These are phyloP conservation scores for Tympanuchus pallidicinctus DNA, from an alignment of 2,113 vertebrate species.

Conservation along the genomic window DNA sequence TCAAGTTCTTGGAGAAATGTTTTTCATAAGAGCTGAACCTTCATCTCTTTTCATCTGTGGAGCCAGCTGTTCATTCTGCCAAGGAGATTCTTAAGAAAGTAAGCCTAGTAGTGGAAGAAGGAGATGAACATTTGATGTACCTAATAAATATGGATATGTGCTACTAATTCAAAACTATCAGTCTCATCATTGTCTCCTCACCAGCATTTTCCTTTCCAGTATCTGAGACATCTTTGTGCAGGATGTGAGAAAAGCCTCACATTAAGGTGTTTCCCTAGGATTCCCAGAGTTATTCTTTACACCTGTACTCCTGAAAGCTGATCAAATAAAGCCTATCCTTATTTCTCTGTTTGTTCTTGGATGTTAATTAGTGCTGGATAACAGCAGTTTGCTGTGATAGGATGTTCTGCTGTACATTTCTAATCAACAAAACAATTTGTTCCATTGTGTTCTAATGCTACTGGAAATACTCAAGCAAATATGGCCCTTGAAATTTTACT, in stretches of 20 bases:
- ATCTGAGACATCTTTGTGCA: not conserved
- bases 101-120: not conserved
- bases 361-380: not conserved
- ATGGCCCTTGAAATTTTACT: not conserved
- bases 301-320: not conserved
- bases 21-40: not conserved
- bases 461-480: not conserved
- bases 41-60: not conserved
- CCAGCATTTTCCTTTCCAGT: not conserved
- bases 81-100: not conserved
- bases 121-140: rapidly evolving
- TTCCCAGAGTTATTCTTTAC: not conserved
- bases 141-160: not conserved
- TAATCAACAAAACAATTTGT: not conserved
- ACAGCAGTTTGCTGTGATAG: not conserved
- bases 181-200: not conserved
- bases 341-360: not conserved
- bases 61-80: not conserved
- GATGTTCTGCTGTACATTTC: not conserved
- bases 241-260: not conserved
- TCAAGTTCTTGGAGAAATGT: not conserved
- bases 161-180: not conserved
- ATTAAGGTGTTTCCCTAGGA: not conserved
- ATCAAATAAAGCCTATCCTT: not conserved
- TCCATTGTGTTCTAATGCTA: not conserved